Evolutionary conservation across 2,888 invertebrate species (phyloP), one percentile per base, ranked within the genome.

Genomic region (Monoplex corrugatus): DNA sequence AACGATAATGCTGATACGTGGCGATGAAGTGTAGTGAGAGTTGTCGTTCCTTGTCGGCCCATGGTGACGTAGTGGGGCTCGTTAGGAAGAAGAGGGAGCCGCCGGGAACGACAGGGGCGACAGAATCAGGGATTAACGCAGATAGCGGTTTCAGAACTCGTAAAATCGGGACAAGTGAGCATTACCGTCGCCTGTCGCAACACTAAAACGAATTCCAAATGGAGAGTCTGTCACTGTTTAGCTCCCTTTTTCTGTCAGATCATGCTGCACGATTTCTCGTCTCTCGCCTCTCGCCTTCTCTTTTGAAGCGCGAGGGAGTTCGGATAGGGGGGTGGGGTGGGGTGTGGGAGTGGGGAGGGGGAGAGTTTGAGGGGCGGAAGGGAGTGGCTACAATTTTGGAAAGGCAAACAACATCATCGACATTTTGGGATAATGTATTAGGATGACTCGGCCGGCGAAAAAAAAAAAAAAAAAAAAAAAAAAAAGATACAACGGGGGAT

Each of bases 1-100:
- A 84, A 84, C 84, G 84, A 84, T 84, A 84, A 84, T 84, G 84
- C 84, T 84, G 84, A 84, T 84, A 84, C 50, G 84, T 57, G 57
- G 84, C 84, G 84, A 84, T 84, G 84, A 84, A 57, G 84, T 84
- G 84, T 50, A 32, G 84, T 57, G 57, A 45, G 35, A 45, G 84
- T 84, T 84, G 84, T 84, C 84, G 84, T 84, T 84, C 23, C 84
- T 57, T 50, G 57, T 84, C 84, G 84, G 32, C 84, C 84, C 57
- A n/a, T 38, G 28, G 84, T 57, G 84, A 84, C 84, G 84, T 50
- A 84, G 84, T 35, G 45, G 38, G 38, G 32, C 84, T 84, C 84
- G 84, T 84, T 84, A 84, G 45, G 35, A 38, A 23, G 78, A 40
- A 40, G 40, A 43, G n/a, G n/a, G n/a, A n/a, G 40, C 40, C 40